Evolutionary conservation across 2,797 vertebrate species (phyloP), one percentile per base, ranked within the genome.

Genomic region (Lutjanus argentimaculatus): DNA sequence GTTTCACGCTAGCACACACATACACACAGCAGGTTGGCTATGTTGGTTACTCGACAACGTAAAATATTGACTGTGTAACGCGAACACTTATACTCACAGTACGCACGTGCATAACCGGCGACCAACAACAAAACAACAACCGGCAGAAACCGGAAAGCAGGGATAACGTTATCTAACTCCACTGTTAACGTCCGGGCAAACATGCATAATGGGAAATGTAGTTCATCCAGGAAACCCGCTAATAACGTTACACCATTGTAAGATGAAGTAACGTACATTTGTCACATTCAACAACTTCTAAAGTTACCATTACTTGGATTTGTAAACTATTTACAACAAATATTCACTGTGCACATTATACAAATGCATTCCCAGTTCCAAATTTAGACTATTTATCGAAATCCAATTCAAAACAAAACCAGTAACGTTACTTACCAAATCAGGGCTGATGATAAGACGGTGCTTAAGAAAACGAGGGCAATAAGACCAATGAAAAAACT

Each of bases 181-280:
- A n/a, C 51, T 12, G 17, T 14, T 10, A 12, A 12, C 2, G 30
- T 19, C 58, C 58, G 36, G 15, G 36, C 40, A 61, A 42, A 64
- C 42, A 64, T 64, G 62, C 62, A 64, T 64, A 46, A 48, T 65
- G 62, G 62, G 62, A 48, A 48, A 75, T 75, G 45, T 58, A 67
- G 19, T 58, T 67, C 19, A 66, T 75, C 63, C 17, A 75, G 72
- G 30, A 67, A 76, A 67, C 30, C 19, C n/a, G 1, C 30, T 12
- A 8, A 52, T 17, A 58, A 52, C 43, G 22, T 40, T 67, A 58
- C 13, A 75, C 63, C 7, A 19, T 42, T 75, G 55, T 13, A 61
- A 76, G 11, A 42, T 42, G 11, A 19, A 52, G n/a, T 67, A 51
- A 67, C 40, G 6, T 65, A 64, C 8, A 30, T 36, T 66, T 57